Percentiles rank a stretch among this genome's conserved stretches.
Conservation (phyloP, 2,797 vertebrate genomes). For the Ctenopoma kingsleyae region DNA sequence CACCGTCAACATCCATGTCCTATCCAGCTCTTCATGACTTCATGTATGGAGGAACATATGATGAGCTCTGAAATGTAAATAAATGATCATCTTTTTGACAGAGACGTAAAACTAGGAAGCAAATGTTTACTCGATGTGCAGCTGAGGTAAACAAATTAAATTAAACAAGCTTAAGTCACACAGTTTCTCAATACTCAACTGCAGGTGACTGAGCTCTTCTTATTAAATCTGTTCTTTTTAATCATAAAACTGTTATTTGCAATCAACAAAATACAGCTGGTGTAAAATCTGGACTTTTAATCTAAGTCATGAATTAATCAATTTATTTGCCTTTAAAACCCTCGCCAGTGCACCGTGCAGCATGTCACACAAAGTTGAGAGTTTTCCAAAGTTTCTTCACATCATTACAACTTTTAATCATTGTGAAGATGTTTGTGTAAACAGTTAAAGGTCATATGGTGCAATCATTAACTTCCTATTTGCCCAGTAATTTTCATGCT, state of each 20-base stretch:
- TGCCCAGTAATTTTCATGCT: conserved; percentile 10
- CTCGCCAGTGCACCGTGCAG: neutral
- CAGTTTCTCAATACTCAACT: neutral
- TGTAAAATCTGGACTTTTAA: neutral
- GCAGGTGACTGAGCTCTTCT: neutral
- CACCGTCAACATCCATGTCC: conserved; percentile 46
- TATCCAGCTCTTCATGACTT: conserved; percentile 38
- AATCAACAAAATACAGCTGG: conserved; percentile 1
- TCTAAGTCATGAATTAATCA: neutral
- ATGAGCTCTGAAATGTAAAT: conserved; percentile 21
- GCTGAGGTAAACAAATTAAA: neutral
- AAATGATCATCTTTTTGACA: neutral
- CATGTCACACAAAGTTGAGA: neutral
- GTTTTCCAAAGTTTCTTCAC: conserved; percentile 14
- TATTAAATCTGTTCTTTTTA: neutral
- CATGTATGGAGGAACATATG: conserved; percentile 8
- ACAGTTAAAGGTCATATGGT: conserved; percentile 2
- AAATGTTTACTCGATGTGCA: neutral
- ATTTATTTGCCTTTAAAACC: neutral
- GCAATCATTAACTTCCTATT: conserved; percentile 37
- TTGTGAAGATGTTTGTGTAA: conserved; percentile 1
- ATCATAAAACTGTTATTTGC: neutral
- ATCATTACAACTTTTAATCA: conserved; percentile 14
- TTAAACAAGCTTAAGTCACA: neutral
- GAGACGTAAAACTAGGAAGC: neutral